Percentiles rank a stretch among this genome's conserved stretches.
phyloP scores from a whole-genome alignment of 2,797 vertebrate species.

The Hapalemur alaotrensis region DNA sequence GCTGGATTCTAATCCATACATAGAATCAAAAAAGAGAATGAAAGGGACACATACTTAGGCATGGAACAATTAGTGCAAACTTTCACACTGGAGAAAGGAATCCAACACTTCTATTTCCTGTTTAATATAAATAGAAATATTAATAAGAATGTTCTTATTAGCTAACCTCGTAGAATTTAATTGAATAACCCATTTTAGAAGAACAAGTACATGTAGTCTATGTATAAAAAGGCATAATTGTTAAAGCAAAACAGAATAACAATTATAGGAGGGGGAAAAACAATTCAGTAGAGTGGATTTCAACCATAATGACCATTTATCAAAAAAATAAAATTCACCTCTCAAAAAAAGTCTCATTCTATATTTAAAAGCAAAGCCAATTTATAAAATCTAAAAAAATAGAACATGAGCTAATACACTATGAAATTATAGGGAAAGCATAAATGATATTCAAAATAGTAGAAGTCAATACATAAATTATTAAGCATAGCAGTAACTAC shows the following conservation, averaged over 20 bases:
- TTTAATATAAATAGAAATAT: neutral
- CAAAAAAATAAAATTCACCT: neutral
- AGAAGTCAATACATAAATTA: neutral
- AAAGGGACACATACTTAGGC: neutral
- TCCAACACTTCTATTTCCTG: neutral
- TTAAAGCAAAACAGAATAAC: neutral
- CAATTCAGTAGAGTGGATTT: neutral
- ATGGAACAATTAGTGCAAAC: neutral
- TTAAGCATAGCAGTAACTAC: neutral
- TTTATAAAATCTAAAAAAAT: constrained; percentile 26
- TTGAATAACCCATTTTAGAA: neutral
- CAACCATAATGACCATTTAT: neutral
- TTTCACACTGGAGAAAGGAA: neutral
- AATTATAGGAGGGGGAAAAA: neutral
- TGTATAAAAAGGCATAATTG: neutral
- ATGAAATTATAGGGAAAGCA: neutral
- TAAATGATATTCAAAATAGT: neutral
- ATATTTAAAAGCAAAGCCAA: neutral
- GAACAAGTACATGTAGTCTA: neutral
- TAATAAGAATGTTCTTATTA: neutral
- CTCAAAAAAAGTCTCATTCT: neutral
- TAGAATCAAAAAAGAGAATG: neutral
- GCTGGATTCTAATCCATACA: neutral
- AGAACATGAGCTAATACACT: neutral
- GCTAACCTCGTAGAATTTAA: neutral